A percentile compares a stretch with the other conserved stretches of the same genome.
Conservation (phyloP, 2,797 vertebrate species). For the Sitta carolinensis region DNA sequence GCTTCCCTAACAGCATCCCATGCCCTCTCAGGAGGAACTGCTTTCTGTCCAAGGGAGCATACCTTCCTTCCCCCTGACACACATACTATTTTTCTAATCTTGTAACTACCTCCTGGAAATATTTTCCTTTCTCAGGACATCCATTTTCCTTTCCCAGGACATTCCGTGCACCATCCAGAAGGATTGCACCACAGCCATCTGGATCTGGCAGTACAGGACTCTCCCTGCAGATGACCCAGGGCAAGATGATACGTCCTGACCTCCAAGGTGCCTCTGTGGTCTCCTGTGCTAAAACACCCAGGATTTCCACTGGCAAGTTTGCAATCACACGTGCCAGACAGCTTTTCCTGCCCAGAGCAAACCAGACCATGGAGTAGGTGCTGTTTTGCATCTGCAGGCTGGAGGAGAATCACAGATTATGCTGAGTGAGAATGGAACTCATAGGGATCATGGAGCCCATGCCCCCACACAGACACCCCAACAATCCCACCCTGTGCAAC, state of each 20-base stretch:
- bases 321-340: fast-evolving
- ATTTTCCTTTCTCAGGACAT: not conserved
- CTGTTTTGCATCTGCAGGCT: not conserved
- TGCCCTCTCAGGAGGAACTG: not conserved
- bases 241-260: fast-evolving
- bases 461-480: not conserved
- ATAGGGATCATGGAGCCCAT: no score
- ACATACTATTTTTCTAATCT: not conserved
- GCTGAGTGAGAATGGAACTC: not conserved
- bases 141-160: not conserved
- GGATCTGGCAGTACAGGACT: not conserved
- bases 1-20: not conserved
- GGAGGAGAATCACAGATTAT: not conserved
- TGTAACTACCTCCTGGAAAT: not conserved
- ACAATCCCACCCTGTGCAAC: not conserved
- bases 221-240: not conserved
- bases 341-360: not conserved
- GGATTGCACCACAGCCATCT: not conserved
- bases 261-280: not conserved
- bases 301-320: not conserved
- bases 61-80: not conserved
- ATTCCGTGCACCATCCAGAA: not conserved
- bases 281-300: not conserved
- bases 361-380: not conserved
- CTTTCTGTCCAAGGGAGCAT: not conserved